phyloP scores from a whole-genome alignment of 2,113 vertebrate species.

The Hippocampus guttulatus region DNA sequence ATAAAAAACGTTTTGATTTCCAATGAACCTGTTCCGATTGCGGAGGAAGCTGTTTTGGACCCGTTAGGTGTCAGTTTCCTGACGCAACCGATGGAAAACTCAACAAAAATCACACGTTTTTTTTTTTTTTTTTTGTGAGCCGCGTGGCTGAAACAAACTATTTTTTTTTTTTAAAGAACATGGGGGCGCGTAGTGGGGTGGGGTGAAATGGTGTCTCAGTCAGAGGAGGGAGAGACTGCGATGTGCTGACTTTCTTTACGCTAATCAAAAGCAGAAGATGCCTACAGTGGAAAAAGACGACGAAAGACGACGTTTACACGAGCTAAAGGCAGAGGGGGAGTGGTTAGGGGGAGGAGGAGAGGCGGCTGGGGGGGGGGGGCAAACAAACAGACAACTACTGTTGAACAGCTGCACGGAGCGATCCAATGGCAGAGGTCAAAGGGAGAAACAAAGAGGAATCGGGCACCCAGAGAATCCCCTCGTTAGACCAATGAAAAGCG shows the following conservation, averaged over 20 bases:
- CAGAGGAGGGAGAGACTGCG: constrained; percentile 22
- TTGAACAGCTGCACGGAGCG: constrained; percentile 53
- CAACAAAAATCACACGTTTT: constrained; percentile 58
- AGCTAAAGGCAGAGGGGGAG: constrained; percentile 42
- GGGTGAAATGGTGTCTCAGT: constrained; percentile 47
- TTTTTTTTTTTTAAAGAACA: constrained; percentile 32
- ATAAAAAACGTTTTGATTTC: no score
- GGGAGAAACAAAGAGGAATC: constrained; percentile 15
- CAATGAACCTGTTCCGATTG: no score
- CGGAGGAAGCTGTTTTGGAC: no score
- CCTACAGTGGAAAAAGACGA: constrained; percentile 59
- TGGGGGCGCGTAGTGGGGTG: constrained; percentile 5
- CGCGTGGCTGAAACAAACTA: constrained; percentile 66
- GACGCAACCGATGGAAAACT: constrained; percentile 58
- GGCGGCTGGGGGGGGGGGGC: constrained; percentile 7
- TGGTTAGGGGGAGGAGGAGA: not conserved
- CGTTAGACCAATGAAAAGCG: constrained; percentile 62
- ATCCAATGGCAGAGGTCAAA: constrained; percentile 18
- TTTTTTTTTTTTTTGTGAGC: constrained; percentile 37
- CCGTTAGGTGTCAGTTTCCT: no score
- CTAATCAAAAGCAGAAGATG: constrained; percentile 67
- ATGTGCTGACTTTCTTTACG: constrained; percentile 46
- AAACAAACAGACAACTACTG: constrained; percentile 66
- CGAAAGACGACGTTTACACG: constrained; percentile 61
- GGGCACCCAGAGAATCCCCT: constrained; percentile 23